Conservation (phyloP, 2,888 invertebrate species). For the Acanthosepion lycidas region DNA sequence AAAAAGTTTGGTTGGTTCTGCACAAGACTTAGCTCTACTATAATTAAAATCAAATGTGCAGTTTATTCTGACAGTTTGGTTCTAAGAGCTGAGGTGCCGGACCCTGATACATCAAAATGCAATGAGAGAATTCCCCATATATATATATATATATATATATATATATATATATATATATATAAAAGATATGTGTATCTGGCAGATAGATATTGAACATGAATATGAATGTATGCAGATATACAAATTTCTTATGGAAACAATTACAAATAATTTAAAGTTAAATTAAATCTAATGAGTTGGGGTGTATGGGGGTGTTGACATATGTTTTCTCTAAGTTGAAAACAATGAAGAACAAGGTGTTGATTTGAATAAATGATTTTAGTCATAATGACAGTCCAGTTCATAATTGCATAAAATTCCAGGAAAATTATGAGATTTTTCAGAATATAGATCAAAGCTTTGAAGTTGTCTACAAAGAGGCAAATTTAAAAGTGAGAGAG, state of each 20-base stretch:
- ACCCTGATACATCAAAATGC: too few relatives aligned
- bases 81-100: too few relatives aligned
- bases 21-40: too few relatives aligned
- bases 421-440: background rate
- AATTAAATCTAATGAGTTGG: background rate
- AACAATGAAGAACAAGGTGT: background rate
- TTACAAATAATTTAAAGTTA: background rate
- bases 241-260: background rate
- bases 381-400: background rate
- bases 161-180: too few relatives aligned
- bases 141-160: too few relatives aligned
- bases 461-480: background rate
- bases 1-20: too few relatives aligned
- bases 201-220: background rate
- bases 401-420: conserved; percentile 33
- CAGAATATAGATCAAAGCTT: conserved; percentile 33
- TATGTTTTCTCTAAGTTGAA: background rate
- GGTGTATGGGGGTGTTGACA: background rate
- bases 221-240: background rate
- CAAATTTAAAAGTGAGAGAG: background rate
- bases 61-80: too few relatives aligned
- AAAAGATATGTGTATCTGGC: too few relatives aligned
- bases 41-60: too few relatives aligned
- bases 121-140: too few relatives aligned
- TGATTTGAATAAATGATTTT: background rate